Evolutionary conservation across 2,888 invertebrate species (phyloP).

Genomic region (Pseudococcus longispinus): DNA sequence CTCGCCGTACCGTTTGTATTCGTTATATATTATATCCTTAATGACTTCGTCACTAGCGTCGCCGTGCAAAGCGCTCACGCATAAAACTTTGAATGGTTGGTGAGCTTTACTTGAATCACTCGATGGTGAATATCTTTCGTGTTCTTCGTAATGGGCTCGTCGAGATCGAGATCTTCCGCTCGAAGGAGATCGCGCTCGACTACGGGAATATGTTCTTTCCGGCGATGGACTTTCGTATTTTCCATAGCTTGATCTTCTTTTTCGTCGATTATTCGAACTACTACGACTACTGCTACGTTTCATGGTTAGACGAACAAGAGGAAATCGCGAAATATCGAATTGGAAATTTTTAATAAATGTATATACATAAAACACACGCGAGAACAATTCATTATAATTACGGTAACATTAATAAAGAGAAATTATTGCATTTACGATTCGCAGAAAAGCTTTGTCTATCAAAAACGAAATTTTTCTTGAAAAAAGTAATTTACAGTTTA

Average conservation of each 20-base stretch:
- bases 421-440: background rate
- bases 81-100: constrained; percentile 81
- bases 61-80: constrained; percentile 92
- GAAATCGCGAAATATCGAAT: background rate
- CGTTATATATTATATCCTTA: constrained; percentile 89
- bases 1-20: constrained; percentile 95
- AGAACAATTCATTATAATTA: constrained; percentile 4
- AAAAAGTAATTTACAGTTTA: background rate
- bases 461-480: background rate
- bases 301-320: background rate
- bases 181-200: constrained; percentile 67
- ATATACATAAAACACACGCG: background rate
- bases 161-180: constrained; percentile 67
- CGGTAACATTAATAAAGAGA: background rate
- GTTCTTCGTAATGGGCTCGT: constrained; percentile 78
- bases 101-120: constrained; percentile 64
- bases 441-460: background rate
- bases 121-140: constrained; percentile 81
- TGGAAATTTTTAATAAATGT: background rate
- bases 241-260: constrained; percentile 73
- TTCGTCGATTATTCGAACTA: constrained; percentile 41
- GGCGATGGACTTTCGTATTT: constrained; percentile 88
- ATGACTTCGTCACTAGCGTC: constrained; percentile 93
- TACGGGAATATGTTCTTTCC: constrained; percentile 77
- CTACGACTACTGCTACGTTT: constrained; percentile 53